Base-by-base conservation (phyloP, 2,113 vertebrate species). In the Psilopogon haemacephalus region DNA sequence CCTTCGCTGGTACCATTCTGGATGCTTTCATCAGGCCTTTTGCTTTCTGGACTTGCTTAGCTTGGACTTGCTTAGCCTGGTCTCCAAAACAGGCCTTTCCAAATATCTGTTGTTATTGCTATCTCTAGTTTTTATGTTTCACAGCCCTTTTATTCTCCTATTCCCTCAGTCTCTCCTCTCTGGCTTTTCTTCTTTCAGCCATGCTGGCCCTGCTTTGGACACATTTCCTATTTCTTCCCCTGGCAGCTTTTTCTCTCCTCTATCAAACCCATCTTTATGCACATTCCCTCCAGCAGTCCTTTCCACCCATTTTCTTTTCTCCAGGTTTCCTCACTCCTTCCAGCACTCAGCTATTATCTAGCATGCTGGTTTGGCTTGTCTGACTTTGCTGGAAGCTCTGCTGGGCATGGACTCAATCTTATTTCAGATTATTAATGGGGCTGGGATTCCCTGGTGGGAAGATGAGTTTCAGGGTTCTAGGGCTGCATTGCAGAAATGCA, bases 381-480 rank as follows among this genome's bases (percentile, higher is more conserved):
- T 90, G 64, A 24, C 28, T 74, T 84, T 40, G 52, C 72, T 94
- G 52, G 80, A 92, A 79, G 55, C 75, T 93, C 52, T 90, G 21
- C 65, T 65, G 69, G 69, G 44, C 91, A 86, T 2, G 0, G 38
- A 19, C 15, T 81, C 32, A 14, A 42, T 56, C 60, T 68, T 48
- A 81, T 84, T 92, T 93, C 42, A 46, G 38, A 52, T 90, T 90
- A 84, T 86, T 90, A 50, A 92, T 48, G 54, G 37, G 44, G 16
- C 37, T 88, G 60, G 33, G 24, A 88, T 28, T 11, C 18, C 68
- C 69, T 59, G 18, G 13, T 60, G 55, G 7, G 44, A 90, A 37
- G 60, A 65, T 24, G 50, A 37, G 70, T 46, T 55, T 64, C 44
- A 37, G 24, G 12, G 76, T 65, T 59, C 60, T 8, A 8, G 79